phyloP scores from a whole-genome alignment of 1,140 invertebrate genomes.

The Lasioglossum baleicum region DNA sequence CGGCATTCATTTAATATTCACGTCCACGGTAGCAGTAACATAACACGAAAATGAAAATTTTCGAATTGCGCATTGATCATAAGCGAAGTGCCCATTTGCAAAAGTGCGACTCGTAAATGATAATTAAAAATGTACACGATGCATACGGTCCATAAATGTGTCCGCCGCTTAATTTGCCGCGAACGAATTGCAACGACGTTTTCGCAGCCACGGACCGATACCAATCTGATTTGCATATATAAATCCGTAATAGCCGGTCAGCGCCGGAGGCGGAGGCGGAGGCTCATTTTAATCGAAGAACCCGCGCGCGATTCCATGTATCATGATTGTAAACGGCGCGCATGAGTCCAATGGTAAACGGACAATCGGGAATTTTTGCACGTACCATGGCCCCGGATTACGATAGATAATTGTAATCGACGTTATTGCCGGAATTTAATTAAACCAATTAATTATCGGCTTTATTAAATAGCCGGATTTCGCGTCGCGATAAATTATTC shows the following conservation, averaged over 20 bases:
- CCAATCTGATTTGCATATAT: constrained; percentile 57
- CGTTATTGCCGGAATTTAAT: constrained; percentile 5
- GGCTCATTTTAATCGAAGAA: constrained; percentile 52
- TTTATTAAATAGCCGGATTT: constrained; percentile 2
- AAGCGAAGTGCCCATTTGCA: constrained; percentile 9
- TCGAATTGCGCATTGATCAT: constrained; percentile 19
- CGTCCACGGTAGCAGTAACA: neutral
- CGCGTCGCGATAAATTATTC: constrained; percentile 28
- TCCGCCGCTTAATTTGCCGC: constrained; percentile 50
- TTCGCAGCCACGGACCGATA: constrained; percentile 35
- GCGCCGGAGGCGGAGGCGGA: constrained; percentile 1
- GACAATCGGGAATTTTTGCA: constrained; percentile 33
- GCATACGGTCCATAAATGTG: constrained; percentile 51
- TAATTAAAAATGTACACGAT: constrained; percentile 58
- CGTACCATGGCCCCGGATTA: constrained; percentile 12
- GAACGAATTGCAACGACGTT: constrained; percentile 48
- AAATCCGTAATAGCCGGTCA: constrained; percentile 43
- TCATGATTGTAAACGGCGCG: constrained; percentile 13
- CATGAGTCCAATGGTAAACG: constrained; percentile 36
- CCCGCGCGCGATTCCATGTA: neutral
- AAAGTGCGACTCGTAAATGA: constrained; percentile 49
- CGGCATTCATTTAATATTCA: neutral
- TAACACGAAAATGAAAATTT: constrained; percentile 11
- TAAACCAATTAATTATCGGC: constrained; percentile 30
- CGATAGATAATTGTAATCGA: constrained; percentile 16